Evolutionary conservation across 2,888 invertebrate genomes (phyloP).

Genomic region (Chouioia cunea): DNA sequence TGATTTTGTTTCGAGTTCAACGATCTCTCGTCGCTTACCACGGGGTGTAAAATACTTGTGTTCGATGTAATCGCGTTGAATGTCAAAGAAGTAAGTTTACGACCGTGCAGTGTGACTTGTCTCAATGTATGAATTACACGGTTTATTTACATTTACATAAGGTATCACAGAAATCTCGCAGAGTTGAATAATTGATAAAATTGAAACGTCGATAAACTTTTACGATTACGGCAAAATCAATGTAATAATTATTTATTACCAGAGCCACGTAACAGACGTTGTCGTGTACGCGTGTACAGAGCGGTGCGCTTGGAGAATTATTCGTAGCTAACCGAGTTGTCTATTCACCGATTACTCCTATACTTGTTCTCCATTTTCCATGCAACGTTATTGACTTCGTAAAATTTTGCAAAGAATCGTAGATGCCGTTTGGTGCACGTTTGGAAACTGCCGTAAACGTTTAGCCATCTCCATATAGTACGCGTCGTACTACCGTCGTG

Average conservation of each 20-base stretch:
- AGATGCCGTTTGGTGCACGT: too few relatives aligned
- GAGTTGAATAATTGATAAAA: constrained; percentile 34
- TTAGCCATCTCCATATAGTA: too few relatives aligned
- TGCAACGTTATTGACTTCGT: too few relatives aligned
- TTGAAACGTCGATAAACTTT: constrained; percentile 11
- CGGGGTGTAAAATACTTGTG: not conserved
- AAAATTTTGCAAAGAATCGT: too few relatives aligned
- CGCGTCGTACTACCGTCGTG: too few relatives aligned
- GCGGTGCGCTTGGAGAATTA: too few relatives aligned
- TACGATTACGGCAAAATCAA: constrained; percentile 4
- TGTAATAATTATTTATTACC: constrained; percentile 7
- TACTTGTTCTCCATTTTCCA: too few relatives aligned
- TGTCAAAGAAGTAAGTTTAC: not conserved
- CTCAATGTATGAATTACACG: not conserved
- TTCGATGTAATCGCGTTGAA: constrained; percentile 14
- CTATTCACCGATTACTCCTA: too few relatives aligned
- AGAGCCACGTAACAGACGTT: constrained; percentile 12
- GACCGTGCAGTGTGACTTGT: not conserved
- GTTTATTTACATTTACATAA: constrained; percentile 10
- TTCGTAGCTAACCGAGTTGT: too few relatives aligned
- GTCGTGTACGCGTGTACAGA: not conserved
- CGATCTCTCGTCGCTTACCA: not conserved
- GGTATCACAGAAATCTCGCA: constrained; percentile 3
- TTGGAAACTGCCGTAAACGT: too few relatives aligned
- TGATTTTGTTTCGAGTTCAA: constrained; percentile 20